Evolutionary conservation across 2,113 vertebrate species (phyloP), one percentile per base, ranked within the genome.

Genomic region (Cephalopterus ornatus): DNA sequence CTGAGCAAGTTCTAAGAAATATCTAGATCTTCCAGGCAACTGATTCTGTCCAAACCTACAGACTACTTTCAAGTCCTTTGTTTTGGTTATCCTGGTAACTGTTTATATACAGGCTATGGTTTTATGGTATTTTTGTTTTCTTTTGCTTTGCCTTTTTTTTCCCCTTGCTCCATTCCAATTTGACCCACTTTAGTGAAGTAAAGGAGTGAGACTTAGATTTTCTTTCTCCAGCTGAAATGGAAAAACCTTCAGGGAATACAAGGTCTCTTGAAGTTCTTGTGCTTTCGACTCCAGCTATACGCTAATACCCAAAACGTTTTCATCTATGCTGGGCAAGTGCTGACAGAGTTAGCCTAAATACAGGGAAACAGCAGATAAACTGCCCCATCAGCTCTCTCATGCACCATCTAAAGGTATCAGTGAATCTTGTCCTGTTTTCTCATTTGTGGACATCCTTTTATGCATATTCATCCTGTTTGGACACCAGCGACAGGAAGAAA

Each of bases 291-390:
- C 37, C 35, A 92, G 37, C 55, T 89, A 23, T 67, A 87, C 68
- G 62, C 92, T 94, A 93, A 91, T 74, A 82, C 47, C 14, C 70
- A 67, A 88, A 90, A 44, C 35, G 27, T 95, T 95, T 81, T 96
- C 65, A 67, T 84, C 70, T 94, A 41, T 28, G 33, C 66, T 77
- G 81, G 77, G 68, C 27, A 71, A 50, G 23, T 78, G 89, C 80
- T 70, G 74, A 35, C 65, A 91, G 23, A 84, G 39, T 24, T 94
- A 68, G 87, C 84, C 87, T 56, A 93, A 89, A 93, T 62, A 68
- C 61, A 93, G 85, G 77, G 52, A 71, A 93, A 87, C 52, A 63
- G 56, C 42, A 92, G n/a, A 75, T 28, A 47, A 91, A 59, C 61
- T 75, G 65, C 39, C 55, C n/a, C 21, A 28, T 95, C 80, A 49